These are phyloP conservation scores for Cephalotes varians DNA, from an alignment of 2,888 invertebrate species.

Conservation along the genomic window DNA sequence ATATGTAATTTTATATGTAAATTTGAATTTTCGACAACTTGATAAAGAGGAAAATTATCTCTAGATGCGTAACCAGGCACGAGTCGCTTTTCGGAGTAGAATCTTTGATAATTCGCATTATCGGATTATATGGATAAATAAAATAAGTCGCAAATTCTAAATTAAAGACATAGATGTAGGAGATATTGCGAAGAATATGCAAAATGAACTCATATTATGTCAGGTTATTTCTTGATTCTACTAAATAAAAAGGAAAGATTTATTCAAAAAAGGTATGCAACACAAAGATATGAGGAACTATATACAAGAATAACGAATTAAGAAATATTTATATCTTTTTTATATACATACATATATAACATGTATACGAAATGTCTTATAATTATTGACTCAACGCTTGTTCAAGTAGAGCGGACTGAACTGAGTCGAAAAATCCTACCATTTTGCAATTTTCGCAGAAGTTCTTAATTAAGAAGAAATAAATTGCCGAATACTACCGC, in stretches of 20 bases:
- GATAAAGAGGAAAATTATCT: not conserved
- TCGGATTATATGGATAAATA: not conserved
- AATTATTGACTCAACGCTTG: too few species aligned
- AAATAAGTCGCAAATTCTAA: not conserved
- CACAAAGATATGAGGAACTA: not conserved
- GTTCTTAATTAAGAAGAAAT: too few species aligned
- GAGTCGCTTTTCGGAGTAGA: not conserved
- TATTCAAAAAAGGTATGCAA: not conserved
- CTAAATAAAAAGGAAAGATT: not conserved
- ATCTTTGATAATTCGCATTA: not conserved
- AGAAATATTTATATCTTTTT: too few species aligned
- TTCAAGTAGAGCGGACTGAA: too few species aligned
- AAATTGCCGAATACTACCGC: too few species aligned
- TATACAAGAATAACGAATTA: not conserved
- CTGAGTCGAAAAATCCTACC: too few species aligned
- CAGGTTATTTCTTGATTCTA: not conserved
- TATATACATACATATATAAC: too few species aligned
- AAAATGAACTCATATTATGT: not conserved
- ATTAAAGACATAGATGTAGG: not conserved
- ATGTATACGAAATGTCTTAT: too few species aligned
- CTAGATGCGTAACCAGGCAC: not conserved
- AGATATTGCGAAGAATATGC: not conserved
- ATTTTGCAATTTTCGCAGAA: too few species aligned
- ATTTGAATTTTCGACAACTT: not conserved
- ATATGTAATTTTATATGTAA: too few species aligned